Conservation (phyloP, 2,113 vertebrate species). For the Melospiza georgiana region DNA sequence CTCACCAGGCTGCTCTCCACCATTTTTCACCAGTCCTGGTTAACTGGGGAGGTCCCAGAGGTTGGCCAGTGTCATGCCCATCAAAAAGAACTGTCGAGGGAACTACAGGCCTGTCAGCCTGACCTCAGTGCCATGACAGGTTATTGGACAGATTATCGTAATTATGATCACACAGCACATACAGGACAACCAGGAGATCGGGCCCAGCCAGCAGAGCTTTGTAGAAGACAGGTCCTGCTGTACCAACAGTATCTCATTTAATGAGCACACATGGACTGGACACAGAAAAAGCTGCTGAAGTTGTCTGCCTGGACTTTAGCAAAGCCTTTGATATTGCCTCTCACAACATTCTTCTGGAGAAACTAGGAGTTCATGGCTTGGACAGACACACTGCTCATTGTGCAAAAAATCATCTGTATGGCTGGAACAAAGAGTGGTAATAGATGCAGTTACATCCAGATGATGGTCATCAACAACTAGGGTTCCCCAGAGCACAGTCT, state of each 20-base stretch:
- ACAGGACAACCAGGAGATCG: background rate
- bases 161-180: background rate
- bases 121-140: background rate
- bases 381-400: background rate
- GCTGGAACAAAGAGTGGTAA: too few relatives aligned
- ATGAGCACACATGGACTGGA: background rate
- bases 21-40: background rate
- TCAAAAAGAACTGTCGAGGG: background rate
- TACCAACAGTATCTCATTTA: too few relatives aligned
- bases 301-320: background rate
- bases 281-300: background rate
- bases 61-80: background rate
- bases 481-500: background rate
- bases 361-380: background rate
- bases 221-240: background rate
- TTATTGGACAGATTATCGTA: background rate
- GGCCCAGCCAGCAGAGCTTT: background rate
- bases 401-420: background rate
- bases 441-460: background rate
- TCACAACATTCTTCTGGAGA: background rate
- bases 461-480: background rate
- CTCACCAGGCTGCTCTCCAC: background rate
- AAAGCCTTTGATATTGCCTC: background rate
- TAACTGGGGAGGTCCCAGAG: background rate
- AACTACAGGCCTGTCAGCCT: background rate